phyloP scores from a whole-genome alignment of 2,797 vertebrate genomes.

The Molothrus aeneus region DNA sequence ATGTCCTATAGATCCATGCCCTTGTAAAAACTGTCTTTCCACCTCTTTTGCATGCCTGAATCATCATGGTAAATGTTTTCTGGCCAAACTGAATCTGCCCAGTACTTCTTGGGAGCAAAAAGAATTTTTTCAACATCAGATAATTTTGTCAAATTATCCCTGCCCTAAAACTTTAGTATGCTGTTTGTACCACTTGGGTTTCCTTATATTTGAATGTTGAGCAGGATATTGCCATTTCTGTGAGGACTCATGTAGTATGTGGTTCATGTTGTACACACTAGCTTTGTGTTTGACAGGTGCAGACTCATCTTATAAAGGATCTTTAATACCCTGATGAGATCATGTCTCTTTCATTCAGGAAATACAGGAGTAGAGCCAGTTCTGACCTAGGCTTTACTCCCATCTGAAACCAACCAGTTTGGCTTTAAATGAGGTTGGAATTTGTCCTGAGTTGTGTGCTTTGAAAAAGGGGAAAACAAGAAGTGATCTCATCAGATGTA shows the following conservation, averaged over 20 bases:
- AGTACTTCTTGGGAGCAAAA: not conserved
- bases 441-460: not conserved
- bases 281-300: not conserved
- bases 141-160: not conserved
- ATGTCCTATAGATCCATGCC: not conserved
- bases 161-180: not conserved
- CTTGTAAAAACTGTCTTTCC: not conserved
- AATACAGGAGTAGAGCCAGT: not conserved
- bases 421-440: not conserved
- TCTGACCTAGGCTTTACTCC: not conserved
- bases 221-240: not conserved
- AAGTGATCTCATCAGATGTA: not conserved
- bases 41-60: not conserved
- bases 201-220: not conserved
- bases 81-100: not conserved
- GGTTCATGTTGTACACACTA: not conserved
- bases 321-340: not conserved
- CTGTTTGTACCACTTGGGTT: not conserved
- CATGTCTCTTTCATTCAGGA: not conserved
- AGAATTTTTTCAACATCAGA: not conserved
- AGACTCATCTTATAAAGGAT: not conserved
- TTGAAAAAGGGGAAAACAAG: not conserved
- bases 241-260: not conserved
- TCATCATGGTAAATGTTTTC: not conserved
- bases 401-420: not conserved